phyloP scores from a whole-genome alignment of 2,888 invertebrate species.

The Caenorhabditis drosophilae region DNA sequence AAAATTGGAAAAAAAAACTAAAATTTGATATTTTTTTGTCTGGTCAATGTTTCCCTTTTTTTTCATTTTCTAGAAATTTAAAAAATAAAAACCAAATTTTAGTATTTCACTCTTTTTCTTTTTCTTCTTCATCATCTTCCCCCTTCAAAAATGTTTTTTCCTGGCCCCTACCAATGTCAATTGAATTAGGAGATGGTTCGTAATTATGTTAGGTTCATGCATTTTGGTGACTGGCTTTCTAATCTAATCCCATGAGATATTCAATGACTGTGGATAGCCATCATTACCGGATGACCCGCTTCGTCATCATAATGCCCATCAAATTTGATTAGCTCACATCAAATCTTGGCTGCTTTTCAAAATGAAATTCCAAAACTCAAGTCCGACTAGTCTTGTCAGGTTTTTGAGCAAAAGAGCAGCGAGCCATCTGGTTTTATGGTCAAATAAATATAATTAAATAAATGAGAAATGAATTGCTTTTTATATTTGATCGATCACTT shows the following conservation, averaged over 20 bases:
- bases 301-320: constrained; percentile 10
- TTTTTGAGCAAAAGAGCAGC: not conserved
- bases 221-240: too few relatives aligned
- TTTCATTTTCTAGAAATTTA: not conserved
- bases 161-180: too few relatives aligned
- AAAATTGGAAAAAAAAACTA: too few relatives aligned
- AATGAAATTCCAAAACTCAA: not conserved
- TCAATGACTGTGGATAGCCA: too few relatives aligned
- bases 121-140: not conserved
- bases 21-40: not conserved
- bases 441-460: not conserved
- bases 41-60: not conserved
- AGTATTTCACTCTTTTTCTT: not conserved
- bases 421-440: not conserved
- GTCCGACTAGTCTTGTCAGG: not conserved
- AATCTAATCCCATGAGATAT: too few relatives aligned
- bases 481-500: not conserved
- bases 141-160: too few relatives aligned
- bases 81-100: not conserved
- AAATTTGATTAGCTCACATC: constrained; percentile 25
- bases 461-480: not conserved
- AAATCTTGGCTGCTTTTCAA: not conserved
- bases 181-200: too few relatives aligned
- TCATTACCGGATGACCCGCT: not conserved
- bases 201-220: constrained; percentile 39